phyloP scores from a whole-genome alignment of 2,797 vertebrate genomes.

The Clarias platycephalus region DNA sequence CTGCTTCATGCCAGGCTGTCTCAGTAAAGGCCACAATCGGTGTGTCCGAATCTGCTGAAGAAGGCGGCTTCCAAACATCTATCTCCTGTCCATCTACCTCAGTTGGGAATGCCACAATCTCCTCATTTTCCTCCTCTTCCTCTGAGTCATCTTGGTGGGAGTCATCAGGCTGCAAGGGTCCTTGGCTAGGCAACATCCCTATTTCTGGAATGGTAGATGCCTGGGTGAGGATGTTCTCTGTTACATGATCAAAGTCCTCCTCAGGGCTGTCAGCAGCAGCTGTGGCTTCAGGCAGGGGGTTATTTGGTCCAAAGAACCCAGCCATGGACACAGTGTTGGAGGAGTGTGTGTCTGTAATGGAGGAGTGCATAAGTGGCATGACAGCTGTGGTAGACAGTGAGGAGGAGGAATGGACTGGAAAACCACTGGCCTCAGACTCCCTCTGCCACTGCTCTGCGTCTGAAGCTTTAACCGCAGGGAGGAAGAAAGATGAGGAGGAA shows the following conservation, averaged over 20 bases:
- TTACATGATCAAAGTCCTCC: conserved; percentile 37
- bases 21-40: conserved; percentile 61
- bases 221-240: conserved; percentile 55
- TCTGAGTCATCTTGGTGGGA: conserved; percentile 17
- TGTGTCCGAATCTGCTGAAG: conserved; percentile 49
- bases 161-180: conserved; percentile 44
- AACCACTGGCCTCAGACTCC: conserved; percentile 57
- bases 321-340: conserved; percentile 11
- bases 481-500: conserved; percentile 37
- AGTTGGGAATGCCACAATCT: conserved; percentile 40
- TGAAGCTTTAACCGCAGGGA: conserved; percentile 27
- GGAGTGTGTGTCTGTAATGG: conserved; percentile 30
- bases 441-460: conserved; percentile 54
- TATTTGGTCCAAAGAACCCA: background rate
- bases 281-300: conserved; percentile 28
- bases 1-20: conserved; percentile 62
- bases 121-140: conserved; percentile 29
- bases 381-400: conserved; percentile 40
- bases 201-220: conserved; percentile 49
- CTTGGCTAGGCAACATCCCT: conserved; percentile 47
- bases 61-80: conserved; percentile 49
- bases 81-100: conserved; percentile 49
- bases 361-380: background rate
- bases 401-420: conserved; percentile 33
- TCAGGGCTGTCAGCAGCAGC: conserved; percentile 28